Base-by-base conservation (phyloP, 92 coral and sea anemone species). In the Diadumene lineata region DNA sequence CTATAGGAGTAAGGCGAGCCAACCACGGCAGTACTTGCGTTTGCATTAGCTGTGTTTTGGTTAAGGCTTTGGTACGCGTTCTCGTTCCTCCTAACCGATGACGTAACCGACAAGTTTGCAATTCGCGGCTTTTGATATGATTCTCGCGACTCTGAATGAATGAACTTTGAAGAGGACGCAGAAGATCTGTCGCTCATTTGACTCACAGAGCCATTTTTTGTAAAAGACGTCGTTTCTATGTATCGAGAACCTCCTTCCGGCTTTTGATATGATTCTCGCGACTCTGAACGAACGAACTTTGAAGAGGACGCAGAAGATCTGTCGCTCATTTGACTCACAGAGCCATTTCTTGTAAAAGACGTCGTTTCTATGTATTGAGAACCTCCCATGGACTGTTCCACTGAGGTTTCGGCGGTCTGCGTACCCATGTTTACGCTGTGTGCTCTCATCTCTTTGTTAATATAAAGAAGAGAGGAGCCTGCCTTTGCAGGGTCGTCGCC, bases 391-490 rank as follows among this genome's bases (percentile, higher is more conserved):
- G 48, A 38, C 13, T n/a, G n/a, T n/a, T n/a, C n/a, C n/a, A n/a
- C 1, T 32, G 50, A 33, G 28, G 65, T 70, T 57, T 48, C 24
- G 38, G 51, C 4, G 0, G 75, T 51, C 19, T 70, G 74, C 48
- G 34, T 50, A 8, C 6, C 30, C 33, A 43, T 38, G 6, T 22
- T 34, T 8, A 34, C 60, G 46, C 66, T 66, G 32, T 72, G 55
- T 50, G 25, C 26, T 32, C 55, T n/a, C 77, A 72, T 72, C 48
- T 56, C 77, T 34, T 72, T 26, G 66, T 72, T 30, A 65, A 72
- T 72, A 44, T 50, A 13, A 30, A 72, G 13, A 51, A 72, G 23
- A 13, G 77, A 72, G 24, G 77, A 72, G 53, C 77, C 77, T 7
- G 66, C 77, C 17, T 53, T 27, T 11, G 23, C 25, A 0, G 76